These are phyloP conservation scores for Chromobotia macracanthus DNA, from an alignment of 2,797 vertebrate genomes.

Conservation along the genomic window DNA sequence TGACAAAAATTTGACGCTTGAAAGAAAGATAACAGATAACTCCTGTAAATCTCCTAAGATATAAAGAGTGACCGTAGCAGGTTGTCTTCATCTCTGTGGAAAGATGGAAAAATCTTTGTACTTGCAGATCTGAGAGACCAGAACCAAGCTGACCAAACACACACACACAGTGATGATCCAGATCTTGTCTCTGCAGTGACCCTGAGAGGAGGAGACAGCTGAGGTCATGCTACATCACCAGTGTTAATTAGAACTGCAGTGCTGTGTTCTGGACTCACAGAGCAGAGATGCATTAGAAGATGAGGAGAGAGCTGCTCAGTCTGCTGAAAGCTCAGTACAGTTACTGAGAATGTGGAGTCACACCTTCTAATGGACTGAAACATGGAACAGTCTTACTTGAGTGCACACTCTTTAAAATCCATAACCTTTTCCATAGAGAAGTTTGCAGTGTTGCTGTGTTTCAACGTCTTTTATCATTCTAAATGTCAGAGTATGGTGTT, in stretches of 20 bases:
- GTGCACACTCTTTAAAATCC: too few species aligned
- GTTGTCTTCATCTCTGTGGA: not conserved
- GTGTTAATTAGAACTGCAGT: constrained; percentile 9
- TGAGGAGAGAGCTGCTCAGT: not conserved
- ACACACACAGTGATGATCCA: constrained; percentile 13
- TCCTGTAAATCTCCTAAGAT: not conserved
- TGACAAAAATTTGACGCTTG: not conserved
- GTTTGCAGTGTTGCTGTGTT: too few species aligned
- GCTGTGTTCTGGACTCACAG: not conserved
- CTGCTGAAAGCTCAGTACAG: not conserved
- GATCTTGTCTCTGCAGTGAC: constrained; percentile 18
- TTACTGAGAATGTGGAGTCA: not conserved
- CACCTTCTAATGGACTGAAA: not conserved
- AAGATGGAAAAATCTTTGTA: not conserved
- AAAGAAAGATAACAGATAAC: not conserved
- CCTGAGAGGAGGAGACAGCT: not conserved
- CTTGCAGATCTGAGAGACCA: not conserved
- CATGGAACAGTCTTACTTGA: too few species aligned
- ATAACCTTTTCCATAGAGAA: too few species aligned
- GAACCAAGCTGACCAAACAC: not conserved
- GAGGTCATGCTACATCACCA: constrained; percentile 13
- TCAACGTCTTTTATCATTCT: too few species aligned
- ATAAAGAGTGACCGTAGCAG: not conserved
- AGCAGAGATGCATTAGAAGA: not conserved
- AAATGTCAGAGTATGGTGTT: too few species aligned